phyloP scores from a whole-genome alignment of 2,888 invertebrate genomes.

The Carabus problematicus region DNA sequence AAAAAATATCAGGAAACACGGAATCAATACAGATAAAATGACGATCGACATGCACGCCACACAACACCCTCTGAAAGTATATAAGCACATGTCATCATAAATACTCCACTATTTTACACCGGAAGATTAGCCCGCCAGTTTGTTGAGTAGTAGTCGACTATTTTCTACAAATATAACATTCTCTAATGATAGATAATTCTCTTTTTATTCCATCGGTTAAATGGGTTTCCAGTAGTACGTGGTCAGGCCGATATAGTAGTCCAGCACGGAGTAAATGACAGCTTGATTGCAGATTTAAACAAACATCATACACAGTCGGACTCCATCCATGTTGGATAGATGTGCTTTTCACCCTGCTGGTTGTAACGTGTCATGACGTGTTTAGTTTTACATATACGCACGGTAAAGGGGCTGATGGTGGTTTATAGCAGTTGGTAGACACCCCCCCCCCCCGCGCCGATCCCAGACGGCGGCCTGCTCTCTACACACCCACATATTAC shows the following conservation, averaged over 20 bases:
- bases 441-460: too few relatives aligned
- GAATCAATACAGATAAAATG: conserved; percentile 45
- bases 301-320: too few relatives aligned
- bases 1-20: conserved; percentile 21
- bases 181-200: conserved; percentile 12
- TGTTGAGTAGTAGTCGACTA: not conserved
- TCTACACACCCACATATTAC: not conserved
- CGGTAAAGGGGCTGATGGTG: too few relatives aligned
- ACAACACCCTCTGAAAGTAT: conserved; percentile 18
- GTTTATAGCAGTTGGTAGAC: too few relatives aligned
- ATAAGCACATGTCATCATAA: conserved; percentile 37
- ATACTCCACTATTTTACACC: conserved; percentile 36
- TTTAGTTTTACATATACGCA: too few relatives aligned
- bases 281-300: not conserved
- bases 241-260: not conserved
- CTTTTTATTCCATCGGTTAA: not conserved
- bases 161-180: not conserved
- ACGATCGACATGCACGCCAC: conserved; percentile 46
- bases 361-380: too few relatives aligned
- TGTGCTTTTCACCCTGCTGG: too few relatives aligned
- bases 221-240: not conserved
- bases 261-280: not conserved
- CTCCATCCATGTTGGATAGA: too few relatives aligned
- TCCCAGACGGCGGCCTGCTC: too few relatives aligned
- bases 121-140: conserved; percentile 1